Percentiles rank a stretch among this genome's conserved stretches.
phyloP scores from a whole-genome alignment of 2,797 vertebrate genomes.

The Lates japonicus region DNA sequence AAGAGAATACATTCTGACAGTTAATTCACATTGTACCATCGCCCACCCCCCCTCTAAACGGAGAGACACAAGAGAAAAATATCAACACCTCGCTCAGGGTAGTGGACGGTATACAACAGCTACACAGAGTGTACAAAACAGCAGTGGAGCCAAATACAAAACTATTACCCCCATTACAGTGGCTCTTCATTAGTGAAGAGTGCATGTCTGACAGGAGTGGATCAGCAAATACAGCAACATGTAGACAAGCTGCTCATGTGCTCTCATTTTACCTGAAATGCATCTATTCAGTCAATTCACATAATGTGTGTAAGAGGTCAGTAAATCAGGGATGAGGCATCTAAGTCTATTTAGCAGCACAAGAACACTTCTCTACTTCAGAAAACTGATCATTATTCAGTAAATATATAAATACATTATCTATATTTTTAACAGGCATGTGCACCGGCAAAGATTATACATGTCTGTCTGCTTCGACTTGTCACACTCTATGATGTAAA shows the following conservation, averaged over 20 bases:
- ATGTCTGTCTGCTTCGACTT: constrained; percentile 41
- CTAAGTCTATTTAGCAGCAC: constrained; percentile 73
- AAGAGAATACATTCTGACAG: constrained; percentile 76
- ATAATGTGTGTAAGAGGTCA: constrained; percentile 52
- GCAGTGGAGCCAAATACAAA: constrained; percentile 67
- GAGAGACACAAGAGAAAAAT: constrained; percentile 52
- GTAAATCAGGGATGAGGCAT: constrained; percentile 46
- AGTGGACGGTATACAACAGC: constrained; percentile 54
- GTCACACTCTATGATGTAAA: constrained; percentile 39
- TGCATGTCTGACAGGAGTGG: constrained; percentile 51
- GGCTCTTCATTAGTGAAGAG: constrained; percentile 32
- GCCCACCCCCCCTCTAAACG: background rate
- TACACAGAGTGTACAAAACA: constrained; percentile 72
- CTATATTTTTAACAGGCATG: constrained; percentile 44
- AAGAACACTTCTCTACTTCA: constrained; percentile 61
- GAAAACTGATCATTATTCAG: constrained; percentile 43
- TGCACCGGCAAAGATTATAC: constrained; percentile 38
- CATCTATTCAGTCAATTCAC: constrained; percentile 50
- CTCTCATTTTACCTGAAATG: constrained; percentile 41
- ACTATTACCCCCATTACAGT: constrained; percentile 26
- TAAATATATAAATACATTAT: constrained; percentile 60
- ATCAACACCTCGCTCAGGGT: constrained; percentile 50
- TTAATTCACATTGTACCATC: constrained; percentile 48
- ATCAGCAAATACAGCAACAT: constrained; percentile 52
- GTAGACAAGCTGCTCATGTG: constrained; percentile 43